Evolutionary conservation across 2,113 vertebrate genomes (phyloP), one percentile per base, ranked within the genome.

Genomic region (Podilymbus podiceps): DNA sequence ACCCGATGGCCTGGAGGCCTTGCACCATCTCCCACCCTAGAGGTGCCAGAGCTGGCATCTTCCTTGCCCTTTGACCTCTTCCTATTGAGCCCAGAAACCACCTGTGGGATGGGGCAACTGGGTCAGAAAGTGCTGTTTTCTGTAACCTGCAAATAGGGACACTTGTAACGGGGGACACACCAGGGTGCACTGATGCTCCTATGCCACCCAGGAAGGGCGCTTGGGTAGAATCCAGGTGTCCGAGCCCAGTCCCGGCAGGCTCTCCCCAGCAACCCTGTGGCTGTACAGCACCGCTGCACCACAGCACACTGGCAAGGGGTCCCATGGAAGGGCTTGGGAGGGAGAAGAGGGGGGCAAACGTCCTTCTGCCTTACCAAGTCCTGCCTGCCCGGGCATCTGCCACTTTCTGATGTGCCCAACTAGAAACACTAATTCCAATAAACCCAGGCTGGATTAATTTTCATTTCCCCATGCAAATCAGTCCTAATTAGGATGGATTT

Each of bases 401-500:
- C 55, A 0, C 64, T 33, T 69, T 46, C 80, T 72, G 77, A 67
- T 13, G 95, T 74, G 93, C 80, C 92, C 88, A 50, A 71, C 80
- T 49, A 47, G 94, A 95, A 95, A 94, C 83, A 1, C 88, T 96
- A 94, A 95, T 92, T 80, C 90, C 81, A 60, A 35, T 30, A 87
- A 95, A 95, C n/a, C 89, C 91, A 38, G 94, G 94, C 81, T 64
- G 64, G 96, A 95, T 93, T 96, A 92, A 92, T 95, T 95, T 97
- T 93, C 95, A 97, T 97, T 96, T 97, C 95, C 97, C 96, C 77
- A 94, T 96, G 94, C 95, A 96, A 97, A 97, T 96, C 96, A 97
- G 91, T 33, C 55, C 86, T 97, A 97, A 97, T 97, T 97, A 97
- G 97, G 94, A 97, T 97, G 97, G 95, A 97, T 97, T 97, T 97